phyloP scores from a whole-genome alignment of 2,888 invertebrate genomes.

The Peribatodes rhomboidaria region DNA sequence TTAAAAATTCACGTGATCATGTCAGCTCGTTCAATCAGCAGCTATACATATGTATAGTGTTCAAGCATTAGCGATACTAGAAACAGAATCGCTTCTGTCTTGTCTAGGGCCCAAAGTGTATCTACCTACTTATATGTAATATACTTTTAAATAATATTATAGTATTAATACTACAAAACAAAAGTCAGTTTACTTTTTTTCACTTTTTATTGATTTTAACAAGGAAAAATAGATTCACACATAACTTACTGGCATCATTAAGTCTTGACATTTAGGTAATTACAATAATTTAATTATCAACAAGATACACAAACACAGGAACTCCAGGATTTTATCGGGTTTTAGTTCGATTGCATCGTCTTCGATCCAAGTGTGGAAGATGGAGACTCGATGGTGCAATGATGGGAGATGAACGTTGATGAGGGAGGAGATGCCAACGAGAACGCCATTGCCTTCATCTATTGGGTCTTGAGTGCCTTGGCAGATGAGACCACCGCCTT shows the following conservation, averaged over 20 bases:
- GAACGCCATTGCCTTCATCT: conserved; percentile 62
- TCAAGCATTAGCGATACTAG: too few relatives aligned
- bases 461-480: conserved; percentile 66
- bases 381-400: conserved; percentile 59
- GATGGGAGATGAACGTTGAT: conserved; percentile 61
- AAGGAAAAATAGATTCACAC: too few relatives aligned
- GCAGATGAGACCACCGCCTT: conserved; percentile 70
- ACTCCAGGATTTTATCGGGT: conserved; percentile 29
- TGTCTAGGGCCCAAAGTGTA: too few relatives aligned
- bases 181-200: too few relatives aligned
- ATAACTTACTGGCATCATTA: neutral
- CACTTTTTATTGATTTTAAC: too few relatives aligned
- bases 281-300: conserved; percentile 39
- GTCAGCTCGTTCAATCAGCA: too few relatives aligned
- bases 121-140: too few relatives aligned
- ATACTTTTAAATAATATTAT: too few relatives aligned
- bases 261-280: neutral
- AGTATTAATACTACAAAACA: too few relatives aligned
- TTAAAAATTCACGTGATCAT: too few relatives aligned
- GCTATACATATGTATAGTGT: too few relatives aligned
- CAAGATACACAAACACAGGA: conserved; percentile 23
- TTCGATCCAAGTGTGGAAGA: conserved; percentile 62
- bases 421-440: conserved; percentile 66
- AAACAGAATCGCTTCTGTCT: too few relatives aligned
- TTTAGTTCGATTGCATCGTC: conserved; percentile 39